Base-by-base conservation (phyloP, 35 echinoderm and acorn worm species). In the Amphiura filiformis region DNA sequence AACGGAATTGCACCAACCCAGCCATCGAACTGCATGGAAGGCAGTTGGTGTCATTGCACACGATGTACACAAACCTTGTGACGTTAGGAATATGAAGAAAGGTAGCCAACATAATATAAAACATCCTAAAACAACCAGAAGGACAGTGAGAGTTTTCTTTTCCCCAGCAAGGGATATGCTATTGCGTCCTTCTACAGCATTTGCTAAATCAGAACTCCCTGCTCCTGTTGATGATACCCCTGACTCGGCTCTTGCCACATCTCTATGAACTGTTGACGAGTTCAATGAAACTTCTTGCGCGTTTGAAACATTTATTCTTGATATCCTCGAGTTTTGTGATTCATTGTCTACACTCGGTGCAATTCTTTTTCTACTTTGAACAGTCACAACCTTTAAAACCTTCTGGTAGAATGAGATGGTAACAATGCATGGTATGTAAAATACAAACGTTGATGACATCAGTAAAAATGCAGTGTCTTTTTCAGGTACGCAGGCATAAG, bases 91-190 rank as follows among this genome's bases (percentile, higher is more conserved):
- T 11, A 87, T 79, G 49, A 97, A 97, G 82, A 94, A 97, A 1
- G 95, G 95, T 34, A 93, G 64, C 92, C 91, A 97, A 36, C 90
- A 93, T 2, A 89, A 39, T 31, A 96, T 86, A 82, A 96, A 96
- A 35, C 82, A 87, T 9, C 92, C 57, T 13, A 96, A 87, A 12
- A 96, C 94, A 34, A 96, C 81, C 0, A 32, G 83, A 37, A 93
- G 80, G 36, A 86, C 79, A 11, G 88, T 70, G 15, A 91, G 78
- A 20, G 94, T 86, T 76, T 81, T 89, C 18, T 75, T 38, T 65
- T 96, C 91, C 20, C 79, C 65, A 26, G 44, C 84, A 17, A 96
- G 33, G 18, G 83, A 87, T 33, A 86, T 89, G n/a, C 7, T 23
- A 70, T 70, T 5, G 7, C 28, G 7, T 18, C 11, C 61, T 26